These are phyloP conservation scores for Sminthurides aquaticus DNA, from an alignment of 2,888 invertebrate species.

Conservation along the genomic window DNA sequence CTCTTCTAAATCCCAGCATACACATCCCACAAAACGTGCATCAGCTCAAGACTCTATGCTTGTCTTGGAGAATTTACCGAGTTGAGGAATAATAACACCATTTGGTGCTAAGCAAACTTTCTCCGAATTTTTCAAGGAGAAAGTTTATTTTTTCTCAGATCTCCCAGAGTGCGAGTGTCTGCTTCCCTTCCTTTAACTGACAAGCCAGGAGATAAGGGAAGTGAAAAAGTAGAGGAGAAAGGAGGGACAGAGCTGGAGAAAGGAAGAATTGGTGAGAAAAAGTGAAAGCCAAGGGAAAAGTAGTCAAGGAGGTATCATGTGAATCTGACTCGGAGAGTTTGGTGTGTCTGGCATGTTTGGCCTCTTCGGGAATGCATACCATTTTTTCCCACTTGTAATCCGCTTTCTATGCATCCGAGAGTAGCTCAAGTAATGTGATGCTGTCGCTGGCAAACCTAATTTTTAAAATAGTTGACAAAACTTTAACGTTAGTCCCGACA, in stretches of 20 bases:
- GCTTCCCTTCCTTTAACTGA: background rate
- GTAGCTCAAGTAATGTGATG: background rate
- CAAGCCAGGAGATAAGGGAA: background rate
- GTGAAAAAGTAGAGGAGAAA: background rate
- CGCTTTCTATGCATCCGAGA: background rate
- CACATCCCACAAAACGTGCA: no score
- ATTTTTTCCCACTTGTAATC: background rate
- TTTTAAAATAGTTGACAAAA: background rate
- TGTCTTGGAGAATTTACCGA: background rate
- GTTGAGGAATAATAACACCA: background rate
- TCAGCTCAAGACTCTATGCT: background rate
- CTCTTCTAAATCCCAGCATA: no score
- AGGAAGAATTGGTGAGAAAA: background rate
- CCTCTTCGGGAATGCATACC: background rate
- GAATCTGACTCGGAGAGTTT: background rate
- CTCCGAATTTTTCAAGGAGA: background rate
- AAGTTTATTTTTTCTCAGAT: background rate
- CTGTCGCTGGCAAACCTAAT: background rate
- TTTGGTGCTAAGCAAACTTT: background rate
- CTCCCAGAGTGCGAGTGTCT: background rate
- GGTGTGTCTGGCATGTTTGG: background rate
- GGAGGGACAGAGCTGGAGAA: background rate
- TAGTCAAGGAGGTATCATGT: background rate
- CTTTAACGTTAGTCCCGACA: background rate
- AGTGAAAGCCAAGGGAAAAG: background rate